Evolutionary conservation across 1,140 invertebrate species (phyloP).

Genomic region (Drosophila oshimai): DNA sequence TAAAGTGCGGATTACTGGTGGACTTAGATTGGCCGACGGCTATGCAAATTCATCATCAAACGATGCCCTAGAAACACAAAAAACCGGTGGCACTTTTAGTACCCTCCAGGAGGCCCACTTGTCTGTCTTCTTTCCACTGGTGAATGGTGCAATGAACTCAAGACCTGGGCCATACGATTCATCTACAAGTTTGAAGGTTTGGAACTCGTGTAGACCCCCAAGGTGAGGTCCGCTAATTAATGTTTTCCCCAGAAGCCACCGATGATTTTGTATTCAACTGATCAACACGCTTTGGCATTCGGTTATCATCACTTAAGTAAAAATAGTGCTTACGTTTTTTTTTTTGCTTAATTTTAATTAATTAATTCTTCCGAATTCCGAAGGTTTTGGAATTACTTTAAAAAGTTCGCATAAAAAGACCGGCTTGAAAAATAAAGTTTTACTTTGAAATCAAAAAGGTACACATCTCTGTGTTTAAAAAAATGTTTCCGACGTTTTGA

Average conservation of each 20-base stretch:
- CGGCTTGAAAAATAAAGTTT: no score
- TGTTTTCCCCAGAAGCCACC: slow-evolving; percentile 35
- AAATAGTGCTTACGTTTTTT: no score
- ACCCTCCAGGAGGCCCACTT: slow-evolving; percentile 7
- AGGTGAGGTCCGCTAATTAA: slow-evolving; percentile 55
- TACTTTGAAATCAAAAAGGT: no score
- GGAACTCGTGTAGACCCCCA: slow-evolving; percentile 52
- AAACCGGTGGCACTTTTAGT: slow-evolving; percentile 65
- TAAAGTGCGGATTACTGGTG: slow-evolving; percentile 39
- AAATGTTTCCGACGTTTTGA: no score
- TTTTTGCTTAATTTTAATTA: no score
- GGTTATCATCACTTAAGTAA: not conserved
- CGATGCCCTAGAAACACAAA: slow-evolving; percentile 68
- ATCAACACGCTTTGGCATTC: not conserved
- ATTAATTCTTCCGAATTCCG: no score
- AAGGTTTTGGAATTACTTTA: no score
- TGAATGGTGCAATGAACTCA: slow-evolving; percentile 61
- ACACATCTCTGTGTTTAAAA: no score
- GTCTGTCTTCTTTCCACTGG: not conserved
- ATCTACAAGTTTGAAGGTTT: slow-evolving; percentile 16
- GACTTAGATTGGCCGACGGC: slow-evolving; percentile 34
- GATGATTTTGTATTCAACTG: slow-evolving; percentile 56
- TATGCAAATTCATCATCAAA: slow-evolving; percentile 70
- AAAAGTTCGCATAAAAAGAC: no score
- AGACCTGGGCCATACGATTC: slow-evolving; percentile 32